Evolutionary conservation across 2,113 vertebrate species (phyloP).

Genomic region (Myxocyprinus asiaticus): DNA sequence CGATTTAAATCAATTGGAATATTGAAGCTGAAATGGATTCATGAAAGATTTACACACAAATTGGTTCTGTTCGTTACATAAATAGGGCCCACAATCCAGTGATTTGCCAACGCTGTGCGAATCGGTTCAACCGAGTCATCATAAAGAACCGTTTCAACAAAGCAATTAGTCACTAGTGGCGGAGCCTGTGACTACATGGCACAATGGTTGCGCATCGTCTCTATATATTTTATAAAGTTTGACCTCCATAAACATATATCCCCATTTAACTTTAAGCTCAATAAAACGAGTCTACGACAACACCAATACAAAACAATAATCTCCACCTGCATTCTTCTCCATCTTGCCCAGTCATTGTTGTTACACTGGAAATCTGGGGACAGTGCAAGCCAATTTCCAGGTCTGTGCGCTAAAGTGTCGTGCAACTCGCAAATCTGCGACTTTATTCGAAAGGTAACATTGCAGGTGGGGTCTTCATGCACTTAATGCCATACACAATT

Average conservation of each 20-base stretch:
- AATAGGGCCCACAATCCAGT: background rate
- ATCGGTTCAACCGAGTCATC: background rate
- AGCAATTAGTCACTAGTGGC: background rate
- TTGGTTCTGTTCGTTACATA: too few species aligned
- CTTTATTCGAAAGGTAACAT: background rate
- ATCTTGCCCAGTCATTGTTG: conserved; percentile 50
- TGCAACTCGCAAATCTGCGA: background rate
- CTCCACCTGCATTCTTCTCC: conserved; percentile 19
- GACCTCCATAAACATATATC: background rate
- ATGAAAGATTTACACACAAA: too few species aligned
- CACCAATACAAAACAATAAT: background rate
- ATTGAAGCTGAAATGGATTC: too few species aligned
- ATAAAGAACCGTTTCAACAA: background rate
- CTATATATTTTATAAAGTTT: background rate
- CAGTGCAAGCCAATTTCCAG: background rate
- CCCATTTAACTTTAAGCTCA: background rate
- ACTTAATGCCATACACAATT: background rate
- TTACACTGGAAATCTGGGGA: conserved; percentile 4
- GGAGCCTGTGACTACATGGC: background rate
- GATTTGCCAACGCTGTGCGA: background rate
- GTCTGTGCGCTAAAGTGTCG: background rate
- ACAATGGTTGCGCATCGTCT: background rate
- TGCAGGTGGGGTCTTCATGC: conserved; percentile 9
- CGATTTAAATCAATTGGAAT: too few species aligned
- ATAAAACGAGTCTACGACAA: background rate